Evolutionary conservation across 2,797 vertebrate genomes (phyloP).

Genomic region (Falco biarmicus): DNA sequence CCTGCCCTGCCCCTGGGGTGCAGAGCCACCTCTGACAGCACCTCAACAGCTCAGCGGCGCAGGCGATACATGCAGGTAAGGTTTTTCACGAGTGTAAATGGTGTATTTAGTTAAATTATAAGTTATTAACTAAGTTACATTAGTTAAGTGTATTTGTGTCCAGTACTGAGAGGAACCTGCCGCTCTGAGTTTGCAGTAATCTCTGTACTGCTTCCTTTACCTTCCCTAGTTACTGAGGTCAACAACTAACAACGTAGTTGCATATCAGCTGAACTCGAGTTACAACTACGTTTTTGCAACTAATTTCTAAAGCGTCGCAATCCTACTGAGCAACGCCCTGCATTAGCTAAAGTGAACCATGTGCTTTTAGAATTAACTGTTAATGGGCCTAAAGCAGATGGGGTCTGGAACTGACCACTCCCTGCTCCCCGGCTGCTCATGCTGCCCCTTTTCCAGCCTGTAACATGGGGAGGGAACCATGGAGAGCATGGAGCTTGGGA

Average conservation of each 20-base stretch:
- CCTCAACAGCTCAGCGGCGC: accelerated
- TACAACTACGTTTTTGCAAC: background rate
- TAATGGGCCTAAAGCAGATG: background rate
- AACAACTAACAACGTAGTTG: background rate
- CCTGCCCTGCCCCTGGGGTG: background rate
- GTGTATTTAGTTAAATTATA: background rate
- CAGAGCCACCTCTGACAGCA: background rate
- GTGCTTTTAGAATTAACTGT: background rate
- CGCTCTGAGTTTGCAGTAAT: no score
- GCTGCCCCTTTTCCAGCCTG: background rate
- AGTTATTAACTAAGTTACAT: background rate
- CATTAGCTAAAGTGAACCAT: background rate
- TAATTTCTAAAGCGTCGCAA: background rate
- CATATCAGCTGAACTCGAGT: background rate
- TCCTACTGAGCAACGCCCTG: background rate
- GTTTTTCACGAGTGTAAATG: accelerated
- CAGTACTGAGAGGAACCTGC: background rate
- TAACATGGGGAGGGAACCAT: no score
- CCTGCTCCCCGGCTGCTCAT: accelerated
- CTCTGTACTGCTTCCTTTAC: background rate
- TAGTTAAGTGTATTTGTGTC: background rate
- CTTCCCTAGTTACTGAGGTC: background rate
- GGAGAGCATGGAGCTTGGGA: background rate
- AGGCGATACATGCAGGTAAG: accelerated
- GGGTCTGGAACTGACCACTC: accelerated